Percentiles rank a stretch among this genome's conserved stretches.
Conservation (phyloP, 2,113 vertebrate genomes). For the Rhea americana region DNA sequence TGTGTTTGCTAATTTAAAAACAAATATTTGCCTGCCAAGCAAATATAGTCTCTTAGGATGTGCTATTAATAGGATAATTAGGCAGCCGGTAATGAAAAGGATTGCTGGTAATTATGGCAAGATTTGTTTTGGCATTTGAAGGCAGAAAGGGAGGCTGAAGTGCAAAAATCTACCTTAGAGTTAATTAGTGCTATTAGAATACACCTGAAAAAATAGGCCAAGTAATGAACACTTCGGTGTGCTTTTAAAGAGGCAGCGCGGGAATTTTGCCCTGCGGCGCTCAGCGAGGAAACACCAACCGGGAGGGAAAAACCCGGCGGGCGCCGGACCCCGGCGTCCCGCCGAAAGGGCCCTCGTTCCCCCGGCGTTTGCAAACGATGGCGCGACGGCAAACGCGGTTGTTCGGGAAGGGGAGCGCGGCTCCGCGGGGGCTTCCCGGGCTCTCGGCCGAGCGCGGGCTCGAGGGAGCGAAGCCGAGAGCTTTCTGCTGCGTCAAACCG, state of each 20-base stretch:
- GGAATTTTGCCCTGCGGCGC: fast-evolving
- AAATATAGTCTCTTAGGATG: slow-evolving; percentile 93
- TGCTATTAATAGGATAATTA: slow-evolving; percentile 99
- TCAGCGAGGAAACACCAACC: no score
- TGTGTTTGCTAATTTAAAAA: slow-evolving; percentile 97
- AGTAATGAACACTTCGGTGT: slow-evolving; percentile 55
- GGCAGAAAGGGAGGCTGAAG: slow-evolving; percentile 89
- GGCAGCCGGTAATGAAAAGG: slow-evolving; percentile 97
- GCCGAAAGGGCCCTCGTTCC: no score
- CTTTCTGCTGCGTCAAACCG: fast-evolving
- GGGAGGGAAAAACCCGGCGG: no score
- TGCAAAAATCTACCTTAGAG: slow-evolving; percentile 93
- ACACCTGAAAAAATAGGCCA: slow-evolving; percentile 88
- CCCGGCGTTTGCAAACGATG: no score
- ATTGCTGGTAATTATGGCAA: slow-evolving; percentile 98
- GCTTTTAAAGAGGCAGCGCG: slow-evolving; percentile 58
- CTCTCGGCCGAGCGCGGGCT: no score
- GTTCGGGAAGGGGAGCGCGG: no score
- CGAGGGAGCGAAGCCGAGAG: no score
- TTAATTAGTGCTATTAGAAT: slow-evolving; percentile 89
- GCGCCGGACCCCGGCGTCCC: no score
- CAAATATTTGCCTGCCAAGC: slow-evolving; percentile 98
- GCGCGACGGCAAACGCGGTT: no score
- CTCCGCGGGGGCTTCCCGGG: background rate
- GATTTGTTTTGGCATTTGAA: slow-evolving; percentile 98